Percentiles rank a stretch among this genome's conserved stretches.
These are phyloP conservation scores for Lepus townsendii DNA, from an alignment of 2,797 vertebrate species.

Conservation along the genomic window DNA sequence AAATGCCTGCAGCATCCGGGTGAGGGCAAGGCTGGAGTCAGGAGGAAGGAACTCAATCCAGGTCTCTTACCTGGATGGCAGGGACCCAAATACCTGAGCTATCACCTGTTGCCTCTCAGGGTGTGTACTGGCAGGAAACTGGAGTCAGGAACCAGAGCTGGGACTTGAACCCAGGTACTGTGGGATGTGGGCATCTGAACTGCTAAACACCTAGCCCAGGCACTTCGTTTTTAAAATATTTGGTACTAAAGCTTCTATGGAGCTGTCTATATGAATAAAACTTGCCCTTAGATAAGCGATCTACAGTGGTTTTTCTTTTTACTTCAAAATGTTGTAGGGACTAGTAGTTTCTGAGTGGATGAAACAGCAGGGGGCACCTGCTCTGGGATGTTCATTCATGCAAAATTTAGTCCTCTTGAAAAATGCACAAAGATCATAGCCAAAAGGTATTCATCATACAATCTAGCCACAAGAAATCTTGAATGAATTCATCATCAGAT, in stretches of 20 bases:
- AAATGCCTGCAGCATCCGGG: too few species aligned
- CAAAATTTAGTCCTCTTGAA: slow-evolving; percentile 68
- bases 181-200: too few species aligned
- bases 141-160: too few species aligned
- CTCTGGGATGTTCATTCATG: slow-evolving; percentile 50
- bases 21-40: too few species aligned
- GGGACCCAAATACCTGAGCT: too few species aligned
- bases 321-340: not conserved
- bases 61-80: too few species aligned
- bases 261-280: slow-evolving; percentile 60
- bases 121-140: too few species aligned
- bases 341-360: slow-evolving; percentile 60
- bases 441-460: slow-evolving; percentile 63
- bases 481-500: slow-evolving; percentile 62
- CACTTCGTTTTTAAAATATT: slow-evolving; percentile 64
- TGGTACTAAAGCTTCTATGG: slow-evolving; percentile 42
- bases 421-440: slow-evolving; percentile 63
- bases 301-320: slow-evolving; percentile 56
- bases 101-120: too few species aligned
- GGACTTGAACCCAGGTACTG: too few species aligned
- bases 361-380: slow-evolving; percentile 46
- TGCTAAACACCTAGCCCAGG: not conserved
- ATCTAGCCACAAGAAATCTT: slow-evolving; percentile 25
- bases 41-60: too few species aligned
- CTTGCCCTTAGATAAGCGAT: slow-evolving; percentile 24